Base-by-base conservation (phyloP, 2,888 invertebrate species). In the Tetrapedia diversipes region DNA sequence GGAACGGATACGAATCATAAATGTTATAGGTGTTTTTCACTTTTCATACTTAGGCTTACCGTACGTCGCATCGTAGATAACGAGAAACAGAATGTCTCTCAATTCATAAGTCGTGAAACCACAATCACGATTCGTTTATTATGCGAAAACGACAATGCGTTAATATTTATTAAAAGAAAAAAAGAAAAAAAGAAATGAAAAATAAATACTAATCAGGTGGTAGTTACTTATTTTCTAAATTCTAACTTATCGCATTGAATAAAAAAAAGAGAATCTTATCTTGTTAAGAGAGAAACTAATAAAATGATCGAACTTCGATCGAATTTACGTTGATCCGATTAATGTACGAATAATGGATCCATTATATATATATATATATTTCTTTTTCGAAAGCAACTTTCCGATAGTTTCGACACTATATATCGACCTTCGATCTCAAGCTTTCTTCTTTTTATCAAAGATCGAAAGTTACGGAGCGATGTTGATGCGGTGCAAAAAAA, bases 61-160 rank as follows among this genome's bases (percentile, higher is more conserved):
- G 43, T 22, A 24, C 14, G 27, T 41, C 24, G 24, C 14, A 49
- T n/a, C n/a, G n/a, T n/a, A 32, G 11, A 32, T 10, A 37, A 1
- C 7, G 32, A n/a, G 43, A 49, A 24, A 34, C 11, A 22, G 22
- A 41, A 41, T 22, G 16, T 1, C n/a, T 22, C 22, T 27, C 72
- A 54, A 64, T 64, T 74, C 74, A 45, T 57, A 74, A 51, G 19
- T 11, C 24, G 43, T 74, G 74, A 74, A 45, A 73, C 41, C 43
- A 11, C 49, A 49, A 63, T 59, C 19, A 53, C 27, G 53, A 64
- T 53, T 39, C 63, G 19, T 29, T 57, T 51, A 6, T 37, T 11
- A 22, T 27, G 4, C 29, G 10, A n/a, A 32, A 32, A 37, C 14
- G 45, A 53, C 47, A 22, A 27, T 19, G 6, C 43, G 27, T 39